Evolutionary conservation across 2,113 vertebrate genomes (phyloP), one percentile per base, ranked within the genome.

Genomic region (Struthio camelus): DNA sequence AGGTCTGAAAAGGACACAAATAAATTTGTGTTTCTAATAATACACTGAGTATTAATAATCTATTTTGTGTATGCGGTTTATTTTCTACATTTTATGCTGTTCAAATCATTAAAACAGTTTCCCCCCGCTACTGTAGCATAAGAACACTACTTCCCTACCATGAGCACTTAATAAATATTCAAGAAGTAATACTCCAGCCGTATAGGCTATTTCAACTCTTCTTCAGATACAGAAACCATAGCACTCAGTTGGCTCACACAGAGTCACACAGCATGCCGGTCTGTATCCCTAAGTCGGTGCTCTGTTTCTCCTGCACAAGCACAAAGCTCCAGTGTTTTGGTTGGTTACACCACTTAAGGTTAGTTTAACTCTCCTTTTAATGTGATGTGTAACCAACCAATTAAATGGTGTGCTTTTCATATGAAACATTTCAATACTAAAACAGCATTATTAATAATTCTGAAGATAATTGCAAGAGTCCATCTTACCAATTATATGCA

Each of bases 111-210:
- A 54, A 3, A 24, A 6, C 0, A 5, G 53, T 3, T 14, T 22
- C 1, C 3, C 8, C 51, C 0, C 0, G 19, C 22, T 2, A 3
- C 48, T 2, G 56, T 2, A 27, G 20, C 56, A 2, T 2, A 2
- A 2, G 38, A 59, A 34, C 8, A 59, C 17, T 10, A 34, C 17
- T 59, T 34, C 30, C 56, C 30, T 59, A 59, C 30, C 56, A 59
- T 11, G 18, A 59, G 56, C 56, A 59, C 30, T 34, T 34, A 34
- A 59, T 59, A 59, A 19, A 59, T 59, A 59, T 59, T 59, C 56
- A 59, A 34, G 32, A 59, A 19, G 56, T 34, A 19, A 34, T 34
- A 34, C 11, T 11, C 19, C 56, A 59, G 56, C 32, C 10, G 30
- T 19, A 59, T 34, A 59, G 56, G 32, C 56, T 34, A 59, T 59